Evolutionary conservation across 2,113 vertebrate genomes (phyloP).

Genomic region (Cygnus atratus): DNA sequence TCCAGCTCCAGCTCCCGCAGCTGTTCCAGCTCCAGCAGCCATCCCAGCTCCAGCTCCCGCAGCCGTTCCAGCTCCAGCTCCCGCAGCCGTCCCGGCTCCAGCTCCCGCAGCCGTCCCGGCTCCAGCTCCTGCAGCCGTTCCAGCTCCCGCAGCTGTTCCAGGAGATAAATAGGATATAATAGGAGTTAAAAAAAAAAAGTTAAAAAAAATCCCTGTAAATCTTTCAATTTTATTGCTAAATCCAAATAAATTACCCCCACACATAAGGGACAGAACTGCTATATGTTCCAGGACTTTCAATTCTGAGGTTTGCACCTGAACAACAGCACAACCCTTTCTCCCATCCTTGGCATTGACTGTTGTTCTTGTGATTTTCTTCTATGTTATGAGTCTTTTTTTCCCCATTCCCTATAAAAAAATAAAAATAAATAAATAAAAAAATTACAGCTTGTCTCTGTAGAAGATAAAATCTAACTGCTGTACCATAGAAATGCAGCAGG

Average conservation of each 20-base stretch:
- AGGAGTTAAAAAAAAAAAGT: neutral
- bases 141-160: too few relatives aligned
- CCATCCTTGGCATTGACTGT: neutral
- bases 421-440: neutral
- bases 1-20: too few relatives aligned
- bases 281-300: neutral
- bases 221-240: neutral
- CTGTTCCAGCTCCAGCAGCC: too few relatives aligned
- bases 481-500: constrained; percentile 39
- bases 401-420: neutral
- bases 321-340: neutral
- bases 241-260: neutral
- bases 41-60: too few relatives aligned
- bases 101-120: too few relatives aligned
- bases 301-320: neutral
- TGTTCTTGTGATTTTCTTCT: constrained; percentile 34
- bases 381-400: neutral
- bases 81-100: too few relatives aligned
- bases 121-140: too few relatives aligned
- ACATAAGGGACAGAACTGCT: neutral
- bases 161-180: too few relatives aligned
- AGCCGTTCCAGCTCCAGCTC: too few relatives aligned
- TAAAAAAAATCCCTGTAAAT: neutral
- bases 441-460: constrained; percentile 48
- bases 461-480: constrained; percentile 61